Base-by-base conservation (phyloP, 2,113 vertebrate genomes). In the Malurus melanocephalus region DNA sequence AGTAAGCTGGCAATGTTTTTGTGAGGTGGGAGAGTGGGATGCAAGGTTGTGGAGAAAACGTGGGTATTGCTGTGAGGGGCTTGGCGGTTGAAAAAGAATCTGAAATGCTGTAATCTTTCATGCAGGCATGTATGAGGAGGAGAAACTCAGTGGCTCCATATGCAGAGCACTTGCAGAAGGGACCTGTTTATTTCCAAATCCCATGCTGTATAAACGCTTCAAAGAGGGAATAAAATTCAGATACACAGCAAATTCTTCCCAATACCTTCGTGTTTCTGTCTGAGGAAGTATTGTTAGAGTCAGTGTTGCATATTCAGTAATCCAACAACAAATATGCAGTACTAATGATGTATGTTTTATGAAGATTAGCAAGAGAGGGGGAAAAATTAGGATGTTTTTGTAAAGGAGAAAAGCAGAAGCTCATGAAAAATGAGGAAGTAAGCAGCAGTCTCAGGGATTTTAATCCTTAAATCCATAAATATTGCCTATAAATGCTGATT, bases 121-220 rank as follows among this genome's bases (percentile, higher is more conserved):
- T 88, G 56, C 80, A 86, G 66, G 45, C 52, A 2, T 90, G 72
- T 64, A 11, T 27, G 23, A 88, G 77, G 78, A 76, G 28, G 64
- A 55, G 64, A 80, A 94, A 92, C 69, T 92, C 77, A 32, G 77
- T 57, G 68, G 81, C 66, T 91, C 65, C 83, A 60, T 90, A 87
- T 62, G 92, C 79, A 80, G 56, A 87, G 65, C 81, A 72, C 73
- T 90, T 87, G 60, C 66, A 55, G 73, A 81, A 93, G 64, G 75
- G 71, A 93, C 75, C 80, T 95, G 85, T 94, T 92, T 92, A 83
- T 94, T 95, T 89, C 79, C 20, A 32, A 68, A 83, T 84, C 90
- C 67, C 57, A 57, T 67, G 87, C 59, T 91, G 73, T 49, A 60
- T 43, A 68, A 93, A 68, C 53, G 73, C 57, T 51, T 52, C 48